Conservation (phyloP, 35 echinoderm and acorn worm species). For the Strongylocentrotus purpuratus region DNA sequence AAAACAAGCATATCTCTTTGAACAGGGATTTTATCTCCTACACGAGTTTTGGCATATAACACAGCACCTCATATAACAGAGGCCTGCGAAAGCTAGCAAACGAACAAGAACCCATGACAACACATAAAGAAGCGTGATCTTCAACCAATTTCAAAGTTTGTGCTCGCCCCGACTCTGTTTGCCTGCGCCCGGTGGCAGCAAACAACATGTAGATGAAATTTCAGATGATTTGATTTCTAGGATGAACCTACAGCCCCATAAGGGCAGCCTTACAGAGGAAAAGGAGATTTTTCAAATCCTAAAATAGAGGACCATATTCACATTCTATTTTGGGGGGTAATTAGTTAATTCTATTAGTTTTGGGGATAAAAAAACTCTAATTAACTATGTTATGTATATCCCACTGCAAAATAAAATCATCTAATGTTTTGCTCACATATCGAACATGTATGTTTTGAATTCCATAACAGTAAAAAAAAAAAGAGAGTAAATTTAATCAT, state of each 20-base stretch:
- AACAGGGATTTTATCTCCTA: background rate
- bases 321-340: background rate
- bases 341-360: too few species aligned
- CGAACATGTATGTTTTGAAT: too few species aligned
- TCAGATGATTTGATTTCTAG: slow-evolving; percentile 31
- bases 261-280: background rate
- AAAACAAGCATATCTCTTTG: background rate
- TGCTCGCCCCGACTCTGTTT: slow-evolving; percentile 9
- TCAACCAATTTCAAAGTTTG: slow-evolving; percentile 34
- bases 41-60: background rate
- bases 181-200: slow-evolving; percentile 28
- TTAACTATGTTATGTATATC: background rate
- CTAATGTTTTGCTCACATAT: too few species aligned
- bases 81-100: background rate
- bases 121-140: slow-evolving; percentile 46
- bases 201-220: slow-evolving; percentile 44
- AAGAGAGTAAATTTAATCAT: background rate
- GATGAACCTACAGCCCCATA: background rate
- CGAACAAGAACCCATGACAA: slow-evolving; percentile 25
- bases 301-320: background rate
- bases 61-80: background rate
- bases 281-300: background rate
- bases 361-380: too few species aligned
- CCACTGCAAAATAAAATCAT: background rate
- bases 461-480: background rate